A percentile compares a stretch with the other conserved stretches of the same genome.
Conservation (phyloP, 2,113 vertebrate genomes). For the Hippoglossus stenolepis region DNA sequence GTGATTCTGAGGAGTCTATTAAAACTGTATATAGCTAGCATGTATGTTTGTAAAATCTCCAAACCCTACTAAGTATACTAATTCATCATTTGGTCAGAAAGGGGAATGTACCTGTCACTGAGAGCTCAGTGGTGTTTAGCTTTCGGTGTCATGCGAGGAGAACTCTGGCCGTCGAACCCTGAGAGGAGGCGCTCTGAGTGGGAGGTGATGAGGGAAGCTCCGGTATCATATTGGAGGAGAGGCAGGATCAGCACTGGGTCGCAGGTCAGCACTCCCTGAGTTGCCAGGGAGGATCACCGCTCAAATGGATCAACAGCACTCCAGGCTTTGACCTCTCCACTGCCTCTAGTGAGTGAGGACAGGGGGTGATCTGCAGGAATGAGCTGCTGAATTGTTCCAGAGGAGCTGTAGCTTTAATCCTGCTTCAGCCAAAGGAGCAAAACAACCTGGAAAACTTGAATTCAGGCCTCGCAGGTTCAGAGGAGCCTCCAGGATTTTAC, state of each 20-base stretch:
- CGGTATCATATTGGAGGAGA: not conserved
- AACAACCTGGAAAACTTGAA: not conserved
- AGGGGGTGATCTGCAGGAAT: not conserved
- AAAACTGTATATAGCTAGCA: too few species aligned
- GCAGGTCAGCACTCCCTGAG: slow-evolving; percentile 29
- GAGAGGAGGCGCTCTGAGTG: slow-evolving; percentile 22
- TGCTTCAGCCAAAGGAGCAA: not conserved
- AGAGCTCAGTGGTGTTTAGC: too few species aligned
- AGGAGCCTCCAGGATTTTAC: too few species aligned
- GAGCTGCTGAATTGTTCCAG: slow-evolving; percentile 7
- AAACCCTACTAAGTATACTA: too few species aligned
- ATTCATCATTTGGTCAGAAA: too few species aligned
- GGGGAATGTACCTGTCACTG: too few species aligned
- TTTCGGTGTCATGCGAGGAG: too few species aligned
- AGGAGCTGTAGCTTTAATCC: slow-evolving; percentile 31
- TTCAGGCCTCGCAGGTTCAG: too few species aligned
- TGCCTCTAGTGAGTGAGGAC: too few species aligned
- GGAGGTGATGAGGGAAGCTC: slow-evolving; percentile 27
- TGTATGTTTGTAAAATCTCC: too few species aligned
- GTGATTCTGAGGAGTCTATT: too few species aligned
- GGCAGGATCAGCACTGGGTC: slow-evolving; percentile 20
- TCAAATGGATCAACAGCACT: slow-evolving; percentile 19
- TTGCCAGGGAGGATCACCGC: not conserved
- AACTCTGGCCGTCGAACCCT: too few species aligned
- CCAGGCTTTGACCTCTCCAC: not conserved